These are phyloP conservation scores for Caracal caracal DNA, from an alignment of 2,113 vertebrate genomes.

Conservation along the genomic window DNA sequence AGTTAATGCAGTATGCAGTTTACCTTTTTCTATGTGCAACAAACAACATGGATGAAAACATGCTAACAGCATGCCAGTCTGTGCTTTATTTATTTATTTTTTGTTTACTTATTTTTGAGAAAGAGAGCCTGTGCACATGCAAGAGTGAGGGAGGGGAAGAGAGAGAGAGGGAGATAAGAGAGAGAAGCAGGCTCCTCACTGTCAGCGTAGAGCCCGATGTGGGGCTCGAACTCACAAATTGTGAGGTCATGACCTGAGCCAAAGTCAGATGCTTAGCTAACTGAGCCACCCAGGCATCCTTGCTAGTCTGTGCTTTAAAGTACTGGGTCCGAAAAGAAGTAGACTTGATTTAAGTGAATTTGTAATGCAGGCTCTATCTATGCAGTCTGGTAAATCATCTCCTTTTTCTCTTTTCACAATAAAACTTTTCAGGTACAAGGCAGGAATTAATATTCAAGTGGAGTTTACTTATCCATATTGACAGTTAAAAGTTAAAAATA, in stretches of 20 bases:
- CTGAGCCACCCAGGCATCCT: no score
- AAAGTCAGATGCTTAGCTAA: no score
- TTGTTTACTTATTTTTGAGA: no score
- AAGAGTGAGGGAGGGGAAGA: no score
- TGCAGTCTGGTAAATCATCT: background rate
- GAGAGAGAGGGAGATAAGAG: no score
- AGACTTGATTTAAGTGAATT: background rate
- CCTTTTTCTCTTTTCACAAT: background rate
- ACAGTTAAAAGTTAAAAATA: conserved; percentile 19
- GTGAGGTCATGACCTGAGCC: no score
- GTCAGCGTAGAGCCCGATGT: no score
- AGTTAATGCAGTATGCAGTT: background rate
- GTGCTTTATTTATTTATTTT: no score
- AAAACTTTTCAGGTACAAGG: background rate
- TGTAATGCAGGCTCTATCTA: background rate
- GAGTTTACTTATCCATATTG: background rate
- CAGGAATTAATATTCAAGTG: background rate
- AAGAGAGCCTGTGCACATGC: no score
- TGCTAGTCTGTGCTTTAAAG: background rate
- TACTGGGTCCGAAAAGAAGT: background rate
- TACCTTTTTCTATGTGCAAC: background rate
- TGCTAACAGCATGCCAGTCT: background rate
- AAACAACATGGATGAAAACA: background rate
- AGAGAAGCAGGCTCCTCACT: no score
- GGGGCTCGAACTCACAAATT: no score